Base-by-base conservation (phyloP, 2,888 invertebrate genomes). In the Cactoblastis cactorum region DNA sequence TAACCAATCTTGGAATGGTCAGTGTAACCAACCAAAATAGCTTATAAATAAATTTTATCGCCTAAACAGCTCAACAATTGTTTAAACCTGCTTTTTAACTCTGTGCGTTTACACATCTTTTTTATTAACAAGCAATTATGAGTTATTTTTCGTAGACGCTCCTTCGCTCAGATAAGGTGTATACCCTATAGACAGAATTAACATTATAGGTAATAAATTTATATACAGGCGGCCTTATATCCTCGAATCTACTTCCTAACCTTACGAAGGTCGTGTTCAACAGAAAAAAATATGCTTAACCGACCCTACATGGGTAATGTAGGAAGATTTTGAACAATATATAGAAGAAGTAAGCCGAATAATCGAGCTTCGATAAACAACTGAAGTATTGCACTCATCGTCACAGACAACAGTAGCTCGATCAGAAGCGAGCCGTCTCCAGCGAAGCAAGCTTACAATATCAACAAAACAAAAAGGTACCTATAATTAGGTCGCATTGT, bases 1-100 rank as follows among this genome's bases (percentile, higher is more conserved):
- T 28, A 43, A 17, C 28, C 17, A 35, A 38, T 41, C 51, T 50
- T 52, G 61, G 62, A 60, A 59, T 59, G 58, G 52, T 51, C 51
- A 43, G 28, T 11, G 3, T 15, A 35, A 14, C 34, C 5, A 47
- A 35, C 38, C 12, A 17, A n/a, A 45, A 49, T 22, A 33, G 59
- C 57, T 61, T 59, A 60, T 53, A 54, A 17, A 53, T 51, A 56
- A 55, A 54, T 51, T 52, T 62, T 58, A 56, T 57, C 46, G 43
- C 49, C 52, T 59, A 61, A 57, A 59, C 53, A 58, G 37, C 59
- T 63, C 62, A 67, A 62, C 63, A 57, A 58, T 47, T 8, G 47
- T 53, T 55, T 49, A 63, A 59, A 59, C 61, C 67, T 62, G 64
- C 63, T 55, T 55, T 53, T 59, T 53, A 59, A 56, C 63, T 61